phyloP scores from a whole-genome alignment of 2,113 vertebrate species.

The Sander lucioperca region DNA sequence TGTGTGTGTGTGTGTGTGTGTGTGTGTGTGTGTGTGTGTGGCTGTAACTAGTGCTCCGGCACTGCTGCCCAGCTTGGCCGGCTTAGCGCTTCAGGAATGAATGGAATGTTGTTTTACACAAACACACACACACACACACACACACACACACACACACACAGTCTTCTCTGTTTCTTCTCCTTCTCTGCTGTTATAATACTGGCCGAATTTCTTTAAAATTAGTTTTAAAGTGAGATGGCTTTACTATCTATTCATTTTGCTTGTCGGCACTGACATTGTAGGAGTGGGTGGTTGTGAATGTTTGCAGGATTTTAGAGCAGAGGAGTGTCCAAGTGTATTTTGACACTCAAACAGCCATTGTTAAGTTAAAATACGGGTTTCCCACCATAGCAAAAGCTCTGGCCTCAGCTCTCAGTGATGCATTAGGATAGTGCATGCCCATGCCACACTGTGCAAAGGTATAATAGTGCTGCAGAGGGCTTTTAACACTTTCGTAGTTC shows the following conservation, averaged over 20 bases:
- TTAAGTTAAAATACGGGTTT: constrained; percentile 41
- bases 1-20: neutral
- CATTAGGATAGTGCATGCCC: neutral
- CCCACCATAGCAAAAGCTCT: neutral
- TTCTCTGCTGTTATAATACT: neutral
- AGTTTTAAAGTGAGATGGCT: constrained; percentile 17
- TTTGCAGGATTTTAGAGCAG: constrained; percentile 37
- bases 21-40: constrained; percentile 24
- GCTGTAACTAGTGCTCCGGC: constrained; percentile 42
- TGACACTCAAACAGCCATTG: constrained; percentile 42
- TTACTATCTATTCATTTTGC: constrained; percentile 18
- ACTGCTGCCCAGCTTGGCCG: constrained; percentile 42
- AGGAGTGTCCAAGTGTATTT: constrained; percentile 49
- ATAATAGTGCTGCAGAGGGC: neutral
- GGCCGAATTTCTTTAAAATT: neutral
- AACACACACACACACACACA: constrained; percentile 19
- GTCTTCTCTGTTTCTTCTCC: constrained; percentile 12
- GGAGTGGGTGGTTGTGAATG: constrained; percentile 43
- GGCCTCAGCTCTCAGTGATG: neutral
- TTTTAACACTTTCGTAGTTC: neutral
- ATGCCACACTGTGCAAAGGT: constrained; percentile 4
- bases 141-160: constrained; percentile 35
- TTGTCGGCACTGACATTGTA: constrained; percentile 24
- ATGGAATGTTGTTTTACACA: constrained; percentile 82
- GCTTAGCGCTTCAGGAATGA: constrained; percentile 83